Percentiles rank a stretch among this genome's conserved stretches.
Evolutionary conservation across 2,113 vertebrate genomes (phyloP).

Genomic region (Xiphophorus maculatus): DNA sequence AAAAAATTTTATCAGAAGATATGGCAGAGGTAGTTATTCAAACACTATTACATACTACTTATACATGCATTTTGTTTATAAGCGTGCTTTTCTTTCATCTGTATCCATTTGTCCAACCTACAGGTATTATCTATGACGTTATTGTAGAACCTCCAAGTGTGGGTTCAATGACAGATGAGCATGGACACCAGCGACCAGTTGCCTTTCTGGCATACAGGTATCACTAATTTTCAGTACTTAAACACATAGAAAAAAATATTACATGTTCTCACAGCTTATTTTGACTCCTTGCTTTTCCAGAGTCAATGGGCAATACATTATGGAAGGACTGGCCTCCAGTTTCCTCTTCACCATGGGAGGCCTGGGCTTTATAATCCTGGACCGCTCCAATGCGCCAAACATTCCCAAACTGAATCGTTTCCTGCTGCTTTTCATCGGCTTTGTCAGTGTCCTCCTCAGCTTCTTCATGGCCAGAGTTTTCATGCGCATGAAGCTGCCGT

Average conservation of each 20-base stretch:
- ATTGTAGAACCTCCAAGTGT: constrained; percentile 99
- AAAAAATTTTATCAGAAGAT: too few relatives aligned
- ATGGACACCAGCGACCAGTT: constrained; percentile 96
- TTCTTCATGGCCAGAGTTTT: constrained; percentile 99
- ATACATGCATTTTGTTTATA: too few relatives aligned
- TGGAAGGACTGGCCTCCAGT: constrained; percentile 98
- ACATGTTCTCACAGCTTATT: background rate
- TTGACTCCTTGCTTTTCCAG: constrained; percentile 67
- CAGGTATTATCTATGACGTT: constrained; percentile 98
- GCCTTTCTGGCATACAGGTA: constrained; percentile 98
- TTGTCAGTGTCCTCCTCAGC: constrained; percentile 95
- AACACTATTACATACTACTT: too few relatives aligned
- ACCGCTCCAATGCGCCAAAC: constrained; percentile 97
- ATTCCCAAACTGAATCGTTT: constrained; percentile 98
- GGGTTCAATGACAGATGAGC: constrained; percentile 98
- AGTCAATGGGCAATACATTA: constrained; percentile 98
- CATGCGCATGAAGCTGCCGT: constrained; percentile 99
- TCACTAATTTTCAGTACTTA: background rate
- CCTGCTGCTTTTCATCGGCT: constrained; percentile 96
- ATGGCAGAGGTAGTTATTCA: too few relatives aligned
- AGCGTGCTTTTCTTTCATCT: background rate
- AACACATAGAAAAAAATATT: too few relatives aligned
- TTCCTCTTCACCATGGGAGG: constrained; percentile 99
- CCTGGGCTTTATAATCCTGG: constrained; percentile 96
- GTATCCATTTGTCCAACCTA: background rate